Conservation (phyloP, 92 coral and sea anemone genomes). For the Porites evermanni region DNA sequence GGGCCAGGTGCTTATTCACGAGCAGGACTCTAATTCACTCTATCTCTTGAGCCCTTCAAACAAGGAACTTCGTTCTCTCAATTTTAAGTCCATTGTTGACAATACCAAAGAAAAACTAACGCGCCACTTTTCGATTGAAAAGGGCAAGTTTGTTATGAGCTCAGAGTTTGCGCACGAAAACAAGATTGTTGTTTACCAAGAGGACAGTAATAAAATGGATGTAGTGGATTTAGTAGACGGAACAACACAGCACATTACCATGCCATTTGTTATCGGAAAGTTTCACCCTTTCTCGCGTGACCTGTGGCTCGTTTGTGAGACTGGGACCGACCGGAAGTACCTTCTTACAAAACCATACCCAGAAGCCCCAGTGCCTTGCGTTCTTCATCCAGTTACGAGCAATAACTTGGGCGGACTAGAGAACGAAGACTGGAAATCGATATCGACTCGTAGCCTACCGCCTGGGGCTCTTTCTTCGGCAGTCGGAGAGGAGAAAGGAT, state of each 20-base stretch:
- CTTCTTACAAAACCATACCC: slow-evolving; percentile 85
- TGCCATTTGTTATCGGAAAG: slow-evolving; percentile 96
- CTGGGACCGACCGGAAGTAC: slow-evolving; percentile 92
- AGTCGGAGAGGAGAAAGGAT: slow-evolving; percentile 73
- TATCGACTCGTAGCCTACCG: slow-evolving; percentile 83
- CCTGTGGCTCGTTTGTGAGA: slow-evolving; percentile 94
- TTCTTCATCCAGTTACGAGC: slow-evolving; percentile 80
- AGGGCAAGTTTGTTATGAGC: slow-evolving; percentile 69
- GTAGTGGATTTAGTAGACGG: slow-evolving; percentile 73
- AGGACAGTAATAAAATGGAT: slow-evolving; percentile 88
- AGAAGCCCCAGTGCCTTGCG: slow-evolving; percentile 90
- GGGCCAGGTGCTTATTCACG: slow-evolving; percentile 90
- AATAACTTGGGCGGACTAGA: slow-evolving; percentile 51
- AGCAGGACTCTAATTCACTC: slow-evolving; percentile 79
- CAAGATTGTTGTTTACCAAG: slow-evolving; percentile 75
- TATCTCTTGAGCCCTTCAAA: slow-evolving; percentile 72
- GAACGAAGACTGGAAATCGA: slow-evolving; percentile 69
- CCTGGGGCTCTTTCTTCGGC: slow-evolving; percentile 62
- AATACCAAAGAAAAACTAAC: slow-evolving; percentile 86
- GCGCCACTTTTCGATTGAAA: slow-evolving; percentile 89
- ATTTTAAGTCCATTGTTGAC: slow-evolving; percentile 75
- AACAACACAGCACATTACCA: slow-evolving; percentile 82
- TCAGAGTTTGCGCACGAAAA: slow-evolving; percentile 83
- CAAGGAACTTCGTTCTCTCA: slow-evolving; percentile 66
- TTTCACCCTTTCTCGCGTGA: slow-evolving; percentile 92